Evolutionary conservation across 1,140 invertebrate species (phyloP).

Genomic region (Diuraphis noxia): DNA sequence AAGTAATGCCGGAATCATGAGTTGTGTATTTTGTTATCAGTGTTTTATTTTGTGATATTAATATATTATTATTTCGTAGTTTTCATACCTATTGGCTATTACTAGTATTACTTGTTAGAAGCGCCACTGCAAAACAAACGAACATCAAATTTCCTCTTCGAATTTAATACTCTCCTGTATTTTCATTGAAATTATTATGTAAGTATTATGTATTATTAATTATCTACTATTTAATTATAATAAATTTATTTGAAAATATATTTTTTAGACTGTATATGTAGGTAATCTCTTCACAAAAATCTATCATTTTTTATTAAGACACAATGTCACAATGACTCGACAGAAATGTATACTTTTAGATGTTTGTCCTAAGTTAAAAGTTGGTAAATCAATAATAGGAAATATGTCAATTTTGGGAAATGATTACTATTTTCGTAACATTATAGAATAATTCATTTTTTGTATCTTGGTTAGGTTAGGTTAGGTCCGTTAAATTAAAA

Average conservation of each 20-base stretch:
- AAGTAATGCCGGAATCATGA: background rate
- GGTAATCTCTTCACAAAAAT: background rate
- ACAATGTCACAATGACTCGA: background rate
- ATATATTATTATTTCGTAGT: background rate
- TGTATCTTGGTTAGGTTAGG: too few species aligned
- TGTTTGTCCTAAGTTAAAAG: background rate
- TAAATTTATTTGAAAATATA: background rate
- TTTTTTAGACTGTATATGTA: background rate
- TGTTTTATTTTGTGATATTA: constrained; percentile 11
- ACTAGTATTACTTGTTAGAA: too few species aligned
- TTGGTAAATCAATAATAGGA: background rate
- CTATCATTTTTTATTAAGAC: background rate
- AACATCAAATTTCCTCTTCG: background rate
- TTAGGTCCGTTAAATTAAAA: too few species aligned
- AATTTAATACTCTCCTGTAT: background rate
- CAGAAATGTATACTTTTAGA: background rate
- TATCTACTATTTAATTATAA: background rate
- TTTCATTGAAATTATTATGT: background rate
- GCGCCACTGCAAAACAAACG: background rate
- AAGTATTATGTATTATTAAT: background rate
- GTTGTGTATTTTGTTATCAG: constrained; percentile 39
- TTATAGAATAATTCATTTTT: background rate
- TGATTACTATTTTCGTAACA: background rate
- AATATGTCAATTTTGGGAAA: background rate
- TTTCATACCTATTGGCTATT: background rate